Base-by-base conservation (phyloP, 35 echinoderm and acorn worm species). In the Apostichopus californicus region DNA sequence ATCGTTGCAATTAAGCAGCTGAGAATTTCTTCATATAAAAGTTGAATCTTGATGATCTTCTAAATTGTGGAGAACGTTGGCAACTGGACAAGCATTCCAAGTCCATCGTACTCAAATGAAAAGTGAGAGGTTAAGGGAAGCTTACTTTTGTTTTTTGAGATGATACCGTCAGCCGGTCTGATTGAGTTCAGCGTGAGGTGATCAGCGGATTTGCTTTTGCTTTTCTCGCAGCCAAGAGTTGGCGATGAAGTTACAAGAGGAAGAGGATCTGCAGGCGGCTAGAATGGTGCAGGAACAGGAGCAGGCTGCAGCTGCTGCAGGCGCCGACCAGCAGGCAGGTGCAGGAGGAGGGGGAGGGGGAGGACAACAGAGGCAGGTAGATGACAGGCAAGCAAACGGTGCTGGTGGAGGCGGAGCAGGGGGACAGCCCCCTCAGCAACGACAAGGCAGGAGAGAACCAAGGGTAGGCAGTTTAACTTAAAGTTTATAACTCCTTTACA, bases 181-280 rank as follows among this genome's bases (percentile, higher is more conserved):
- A 46, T 46, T 46, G 34, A 46, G 34, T 46, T 46, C 34, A 46
- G 34, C 34, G 34, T 46, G 2, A 46, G 34, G 34, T 46, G 34
- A 46, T 46, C 34, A 46, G 34, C 34, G 34, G 34, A 46, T 46
- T 46, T 3, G 34, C 34, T 86, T 20, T 86, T 14, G 54, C 28
- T 34, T 90, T 57, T 21, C 57, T 73, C 55, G 13, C 83, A 98
- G 97, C 78, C 97, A 96, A 85, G 91, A 98, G 70, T 70, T 98
- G 24, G 97, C 97, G 5, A 88, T 98, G 89, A 95, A 93, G 65
- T 78, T 98, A 28, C 97, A 98, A 77, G 77, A 95, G 73, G 95
- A 98, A 55, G 97, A 98, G 28, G 95, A 98, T 26, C 61, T 83
- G 55, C 57, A 91, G 86, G 88, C 93, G n/a, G 97, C 97, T 6